Conservation (phyloP, 2,888 invertebrate genomes). For the Macrophya alboannulata region DNA sequence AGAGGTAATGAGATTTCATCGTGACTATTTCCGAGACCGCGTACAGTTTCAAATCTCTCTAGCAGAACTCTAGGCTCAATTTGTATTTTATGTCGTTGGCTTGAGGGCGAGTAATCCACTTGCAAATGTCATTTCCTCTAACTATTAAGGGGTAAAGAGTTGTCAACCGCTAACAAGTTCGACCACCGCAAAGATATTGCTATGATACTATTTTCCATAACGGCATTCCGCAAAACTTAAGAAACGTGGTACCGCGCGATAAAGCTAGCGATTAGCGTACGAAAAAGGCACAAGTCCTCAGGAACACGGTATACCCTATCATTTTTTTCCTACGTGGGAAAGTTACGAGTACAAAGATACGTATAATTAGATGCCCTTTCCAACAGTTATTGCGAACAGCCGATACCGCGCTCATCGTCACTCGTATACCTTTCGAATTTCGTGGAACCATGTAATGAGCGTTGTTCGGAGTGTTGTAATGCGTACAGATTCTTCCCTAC, state of each 20-base stretch:
- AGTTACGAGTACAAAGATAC: constrained; percentile 32
- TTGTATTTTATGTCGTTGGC: constrained; percentile 44
- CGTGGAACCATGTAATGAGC: background rate
- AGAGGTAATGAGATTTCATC: constrained; percentile 48
- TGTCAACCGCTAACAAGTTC: constrained; percentile 54
- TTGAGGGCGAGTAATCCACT: constrained; percentile 49
- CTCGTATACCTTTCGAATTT: background rate
- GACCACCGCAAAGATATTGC: constrained; percentile 47
- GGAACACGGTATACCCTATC: constrained; percentile 31
- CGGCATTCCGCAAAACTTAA: constrained; percentile 14
- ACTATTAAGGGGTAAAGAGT: constrained; percentile 40
- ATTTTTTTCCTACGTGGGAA: constrained; percentile 47
- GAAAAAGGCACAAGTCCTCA: constrained; percentile 21
- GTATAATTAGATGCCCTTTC: constrained; percentile 44
- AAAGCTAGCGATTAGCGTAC: background rate
- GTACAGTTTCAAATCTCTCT: constrained; percentile 43
- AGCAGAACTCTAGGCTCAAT: constrained; percentile 38
- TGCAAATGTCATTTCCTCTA: constrained; percentile 47
- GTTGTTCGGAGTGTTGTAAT: background rate
- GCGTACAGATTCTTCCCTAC: constrained; percentile 9
- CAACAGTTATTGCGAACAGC: constrained; percentile 35
- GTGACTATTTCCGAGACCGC: constrained; percentile 46
- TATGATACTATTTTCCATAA: constrained; percentile 24
- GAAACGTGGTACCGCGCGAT: constrained; percentile 20
- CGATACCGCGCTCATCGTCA: constrained; percentile 4